Conservation (phyloP, 2,113 vertebrate species). For the Oncorhynchus gorbuscha region DNA sequence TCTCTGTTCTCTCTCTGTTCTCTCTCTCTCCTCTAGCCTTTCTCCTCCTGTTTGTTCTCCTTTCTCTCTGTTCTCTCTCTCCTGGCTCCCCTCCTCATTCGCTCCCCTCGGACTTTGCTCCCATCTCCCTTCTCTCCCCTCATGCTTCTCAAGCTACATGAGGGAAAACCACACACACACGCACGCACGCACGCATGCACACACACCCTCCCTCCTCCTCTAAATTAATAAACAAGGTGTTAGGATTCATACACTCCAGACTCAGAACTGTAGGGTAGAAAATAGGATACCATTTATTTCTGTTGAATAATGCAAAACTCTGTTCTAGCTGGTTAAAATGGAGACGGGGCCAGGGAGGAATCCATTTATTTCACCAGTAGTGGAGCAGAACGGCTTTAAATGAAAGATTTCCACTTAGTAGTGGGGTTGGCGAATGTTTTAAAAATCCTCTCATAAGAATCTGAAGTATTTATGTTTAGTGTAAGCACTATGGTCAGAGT, state of each 20-base stretch:
- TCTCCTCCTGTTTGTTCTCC: too few species aligned
- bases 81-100: neutral
- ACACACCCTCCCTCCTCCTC: neutral
- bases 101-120: neutral
- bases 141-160: neutral
- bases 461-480: too few species aligned
- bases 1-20: too few species aligned
- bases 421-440: too few species aligned
- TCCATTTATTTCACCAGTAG: constrained; percentile 24
- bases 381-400: neutral
- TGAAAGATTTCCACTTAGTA: neutral
- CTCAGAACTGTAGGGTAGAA: constrained; percentile 16
- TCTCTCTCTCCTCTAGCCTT: too few species aligned
- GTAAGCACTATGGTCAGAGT: too few species aligned
- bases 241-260: constrained; percentile 13
- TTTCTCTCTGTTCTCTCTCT: neutral
- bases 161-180: neutral
- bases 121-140: neutral
- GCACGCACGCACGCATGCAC: too few species aligned
- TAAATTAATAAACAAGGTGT: constrained; percentile 29
- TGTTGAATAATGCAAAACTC: constrained; percentile 41
- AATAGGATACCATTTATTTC: constrained; percentile 37
- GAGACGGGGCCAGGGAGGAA: constrained; percentile 2
- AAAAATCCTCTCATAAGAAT: too few species aligned
- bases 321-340: constrained; percentile 20